Conservation (phyloP, 2,797 vertebrate species). For the Natrix natrix region DNA sequence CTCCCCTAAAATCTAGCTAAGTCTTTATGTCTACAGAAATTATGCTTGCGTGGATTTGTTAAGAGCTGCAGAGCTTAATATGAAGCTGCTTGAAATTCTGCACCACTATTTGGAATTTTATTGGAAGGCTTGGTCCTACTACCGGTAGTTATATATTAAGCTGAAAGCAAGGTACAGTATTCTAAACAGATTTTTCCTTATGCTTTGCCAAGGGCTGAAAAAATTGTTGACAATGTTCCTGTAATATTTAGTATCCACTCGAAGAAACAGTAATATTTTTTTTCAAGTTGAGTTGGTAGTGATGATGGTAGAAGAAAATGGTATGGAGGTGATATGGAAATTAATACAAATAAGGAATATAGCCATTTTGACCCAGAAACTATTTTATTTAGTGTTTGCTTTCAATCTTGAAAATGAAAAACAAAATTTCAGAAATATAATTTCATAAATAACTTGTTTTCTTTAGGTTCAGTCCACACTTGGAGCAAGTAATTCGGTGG, state of each 20-base stretch:
- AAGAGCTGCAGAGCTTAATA: conserved; percentile 19
- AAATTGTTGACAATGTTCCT: background rate
- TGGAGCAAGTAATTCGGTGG: background rate
- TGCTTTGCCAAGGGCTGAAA: conserved; percentile 12
- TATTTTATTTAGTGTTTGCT: background rate
- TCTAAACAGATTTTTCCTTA: background rate
- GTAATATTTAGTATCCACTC: conserved; percentile 16
- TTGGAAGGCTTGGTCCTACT: background rate
- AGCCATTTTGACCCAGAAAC: background rate
- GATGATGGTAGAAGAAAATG: background rate
- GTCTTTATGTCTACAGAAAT: background rate
- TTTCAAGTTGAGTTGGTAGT: background rate
- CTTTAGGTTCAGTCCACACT: background rate
- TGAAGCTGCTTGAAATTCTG: conserved; percentile 20
- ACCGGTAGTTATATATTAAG: background rate
- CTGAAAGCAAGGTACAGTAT: conserved; percentile 19
- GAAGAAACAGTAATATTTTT: background rate
- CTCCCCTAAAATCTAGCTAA: background rate
- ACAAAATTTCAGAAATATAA: background rate
- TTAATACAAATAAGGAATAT: background rate
- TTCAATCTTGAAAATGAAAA: background rate
- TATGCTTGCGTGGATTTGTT: background rate
- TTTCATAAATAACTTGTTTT: background rate
- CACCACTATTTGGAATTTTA: background rate
- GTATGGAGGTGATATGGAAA: background rate